Conservation (phyloP, 2,113 vertebrate species). For the Eptatretus burgeri region DNA sequence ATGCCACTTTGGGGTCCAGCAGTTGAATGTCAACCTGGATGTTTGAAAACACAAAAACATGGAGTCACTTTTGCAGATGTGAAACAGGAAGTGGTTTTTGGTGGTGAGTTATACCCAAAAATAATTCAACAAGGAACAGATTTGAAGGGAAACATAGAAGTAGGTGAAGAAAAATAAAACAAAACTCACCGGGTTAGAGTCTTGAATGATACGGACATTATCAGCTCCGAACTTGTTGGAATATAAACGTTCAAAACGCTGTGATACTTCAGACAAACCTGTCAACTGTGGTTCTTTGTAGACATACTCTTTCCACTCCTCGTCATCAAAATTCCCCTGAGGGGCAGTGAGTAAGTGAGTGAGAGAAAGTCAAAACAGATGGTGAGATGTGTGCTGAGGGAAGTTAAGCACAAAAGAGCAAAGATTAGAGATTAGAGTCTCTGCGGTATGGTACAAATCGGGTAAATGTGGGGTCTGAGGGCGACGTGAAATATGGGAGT, state of each 20-base stretch:
- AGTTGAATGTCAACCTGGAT: conserved; percentile 76
- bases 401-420: no score
- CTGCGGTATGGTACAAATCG: no score
- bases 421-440: no score
- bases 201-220: conserved; percentile 95
- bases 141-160: background rate
- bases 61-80: background rate
- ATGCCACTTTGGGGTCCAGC: conserved; percentile 67
- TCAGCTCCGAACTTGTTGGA: conserved; percentile 91
- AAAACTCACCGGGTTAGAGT: conserved; percentile 62
- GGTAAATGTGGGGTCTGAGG: no score
- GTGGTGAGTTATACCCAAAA: background rate
- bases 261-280: conserved; percentile 81
- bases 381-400: no score
- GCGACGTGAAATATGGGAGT: no score
- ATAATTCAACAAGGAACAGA: background rate
- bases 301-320: conserved; percentile 93
- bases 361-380: background rate
- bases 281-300: conserved; percentile 96
- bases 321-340: conserved; percentile 91
- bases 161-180: background rate
- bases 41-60: background rate
- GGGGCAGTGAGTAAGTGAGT: background rate
- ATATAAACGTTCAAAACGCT: conserved; percentile 74
- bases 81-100: background rate